Evolutionary conservation across 1,140 invertebrate species (phyloP).

Genomic region (Caerostris extrusa): DNA sequence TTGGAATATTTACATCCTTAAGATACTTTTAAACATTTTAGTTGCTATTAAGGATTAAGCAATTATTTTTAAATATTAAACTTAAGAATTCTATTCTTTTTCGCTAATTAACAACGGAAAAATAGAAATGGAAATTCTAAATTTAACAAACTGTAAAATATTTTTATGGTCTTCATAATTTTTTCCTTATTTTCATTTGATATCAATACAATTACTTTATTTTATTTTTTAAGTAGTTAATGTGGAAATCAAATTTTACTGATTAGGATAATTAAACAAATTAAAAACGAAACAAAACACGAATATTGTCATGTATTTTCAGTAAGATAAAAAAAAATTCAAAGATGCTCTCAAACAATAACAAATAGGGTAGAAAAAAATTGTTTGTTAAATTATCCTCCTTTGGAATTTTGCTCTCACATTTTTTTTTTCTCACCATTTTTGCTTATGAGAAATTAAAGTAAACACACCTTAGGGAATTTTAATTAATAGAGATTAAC

Average conservation of each 20-base stretch:
- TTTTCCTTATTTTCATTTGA: too few species aligned
- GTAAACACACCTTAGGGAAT: slow-evolving; percentile 13
- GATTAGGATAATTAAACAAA: background rate
- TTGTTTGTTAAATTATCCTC: background rate
- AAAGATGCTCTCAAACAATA: background rate
- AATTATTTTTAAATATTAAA: too few species aligned
- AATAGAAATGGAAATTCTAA: too few species aligned
- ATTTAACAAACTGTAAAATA: too few species aligned
- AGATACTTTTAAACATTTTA: too few species aligned
- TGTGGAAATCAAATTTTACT: background rate
- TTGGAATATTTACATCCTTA: too few species aligned
- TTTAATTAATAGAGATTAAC: slow-evolving; percentile 42
- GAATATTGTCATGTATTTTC: background rate
- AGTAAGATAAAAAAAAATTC: background rate
- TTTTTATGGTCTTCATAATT: too few species aligned
- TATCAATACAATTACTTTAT: background rate
- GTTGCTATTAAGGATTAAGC: too few species aligned
- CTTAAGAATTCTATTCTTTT: too few species aligned
- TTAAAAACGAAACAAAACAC: background rate
- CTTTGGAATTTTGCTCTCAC: background rate
- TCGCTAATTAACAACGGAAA: too few species aligned
- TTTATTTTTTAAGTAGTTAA: background rate
- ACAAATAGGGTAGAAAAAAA: background rate
- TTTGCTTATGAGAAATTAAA: slow-evolving; percentile 1
- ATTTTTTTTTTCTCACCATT: background rate